These are phyloP conservation scores for Aegithalos caudatus DNA, from an alignment of 2,113 vertebrate genomes.

Conservation along the genomic window DNA sequence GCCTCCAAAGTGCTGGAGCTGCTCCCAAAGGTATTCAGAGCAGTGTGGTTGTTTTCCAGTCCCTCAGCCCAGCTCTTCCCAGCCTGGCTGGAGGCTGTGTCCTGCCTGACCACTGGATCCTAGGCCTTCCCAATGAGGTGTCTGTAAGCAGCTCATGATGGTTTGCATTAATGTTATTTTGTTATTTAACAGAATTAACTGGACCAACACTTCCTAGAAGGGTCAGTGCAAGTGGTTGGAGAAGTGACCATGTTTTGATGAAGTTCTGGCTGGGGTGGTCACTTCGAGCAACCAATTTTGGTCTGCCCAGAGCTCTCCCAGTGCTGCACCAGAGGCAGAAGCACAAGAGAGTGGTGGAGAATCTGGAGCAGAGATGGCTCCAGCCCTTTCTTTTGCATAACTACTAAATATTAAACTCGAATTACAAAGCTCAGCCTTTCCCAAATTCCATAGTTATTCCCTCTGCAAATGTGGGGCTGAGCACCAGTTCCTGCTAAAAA, in stretches of 20 bases:
- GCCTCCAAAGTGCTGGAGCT: neutral
- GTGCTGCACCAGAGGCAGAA: neutral
- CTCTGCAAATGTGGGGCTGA: rapidly evolving
- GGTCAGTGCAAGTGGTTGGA: neutral
- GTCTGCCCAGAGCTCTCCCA: neutral
- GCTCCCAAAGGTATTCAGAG: neutral
- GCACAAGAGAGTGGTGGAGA: neutral
- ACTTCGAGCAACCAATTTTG: neutral
- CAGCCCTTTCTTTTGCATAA: neutral
- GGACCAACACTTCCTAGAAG: neutral
- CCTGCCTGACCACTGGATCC: neutral
- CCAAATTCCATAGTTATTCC: neutral
- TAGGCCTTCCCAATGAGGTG: neutral
- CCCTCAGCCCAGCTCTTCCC: neutral
- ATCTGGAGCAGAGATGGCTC: neutral
- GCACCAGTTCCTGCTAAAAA: neutral
- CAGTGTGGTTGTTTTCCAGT: neutral
- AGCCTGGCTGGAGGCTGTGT: neutral
- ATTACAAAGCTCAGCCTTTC: neutral
- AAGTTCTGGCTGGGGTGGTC: neutral
- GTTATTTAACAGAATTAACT: neutral
- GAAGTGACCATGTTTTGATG: neutral
- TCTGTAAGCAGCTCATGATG: neutral
- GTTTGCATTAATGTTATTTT: neutral
- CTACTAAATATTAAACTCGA: neutral